Base-by-base conservation (phyloP, 2,797 vertebrate species). In the Cichlasoma orientale region DNA sequence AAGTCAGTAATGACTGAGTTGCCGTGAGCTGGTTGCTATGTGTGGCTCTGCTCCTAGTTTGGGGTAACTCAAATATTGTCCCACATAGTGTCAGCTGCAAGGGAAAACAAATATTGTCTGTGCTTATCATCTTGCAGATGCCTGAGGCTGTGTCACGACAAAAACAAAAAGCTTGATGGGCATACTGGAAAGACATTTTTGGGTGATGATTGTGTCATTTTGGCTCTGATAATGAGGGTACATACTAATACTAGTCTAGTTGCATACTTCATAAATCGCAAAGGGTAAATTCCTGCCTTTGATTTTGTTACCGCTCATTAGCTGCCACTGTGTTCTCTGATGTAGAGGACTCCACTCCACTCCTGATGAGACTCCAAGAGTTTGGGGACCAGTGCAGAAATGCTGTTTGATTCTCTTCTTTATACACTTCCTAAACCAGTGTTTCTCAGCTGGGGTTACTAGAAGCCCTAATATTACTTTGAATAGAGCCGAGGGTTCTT, bases 21-120 rank as follows among this genome's bases (percentile, higher is more conserved):
- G 71, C 72, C 55, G 47, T 59, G 80, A 79, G 78, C 52, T 71
- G 55, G 58, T 74, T 85, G 59, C 73, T 82, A 21, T 81, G 77
- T 72, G 12, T 41, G 82, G 71, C 56, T 87, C 31, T 33, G 57
- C 55, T 87, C 66, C 36, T 58, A 53, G 63, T 82, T 86, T 87
- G 75, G 18, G 25, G 75, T 58, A 87, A 23, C 63, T 84, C 52
- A 79, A 66, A 89, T 85, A 85, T 88, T 81, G 74, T 82, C 81
- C 80, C 57, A 81, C 86, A 90, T 89, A 77, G 71, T 83, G 77
- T 78, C 80, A 50, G 74, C 83, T 88, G 82, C 72, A 72, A 66
- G 78, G 66, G 52, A 77, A 90, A 86, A 86, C 54, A 90, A 76
- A 88, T 80, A 80, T 76, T 57, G 38, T 25, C 33, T 54, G 7